Evolutionary conservation across 2,888 invertebrate genomes (phyloP), one percentile per base, ranked within the genome.

Genomic region (Erebia ligea): DNA sequence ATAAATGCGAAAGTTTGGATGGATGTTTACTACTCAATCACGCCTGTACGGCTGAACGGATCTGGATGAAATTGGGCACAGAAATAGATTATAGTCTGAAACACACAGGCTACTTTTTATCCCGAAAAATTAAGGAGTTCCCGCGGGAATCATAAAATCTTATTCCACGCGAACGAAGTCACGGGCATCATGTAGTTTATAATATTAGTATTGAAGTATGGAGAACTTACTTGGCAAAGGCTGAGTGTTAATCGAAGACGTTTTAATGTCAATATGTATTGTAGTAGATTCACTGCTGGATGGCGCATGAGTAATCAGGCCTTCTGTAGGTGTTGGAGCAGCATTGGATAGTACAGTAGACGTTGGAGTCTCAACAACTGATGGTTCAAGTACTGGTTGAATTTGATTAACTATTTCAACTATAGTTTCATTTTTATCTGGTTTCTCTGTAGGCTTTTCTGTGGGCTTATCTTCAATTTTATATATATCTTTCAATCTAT

Each of bases 261-360:
- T 83, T 64, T 87, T 84, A 10, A 90, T 84, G 5, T 76, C 78
- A 8, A 76, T 76, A 21, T 78, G 75, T 4, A 76, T 54, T 61
- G 61, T 80, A 4, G 79, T 72, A 0, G 82, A 58, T 63, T 78
- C 82, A 69, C 76, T 80, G n/a, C 78, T 61, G 0, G 79, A 73
- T 2, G 87, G 84, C 0, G 81, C 81, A 52, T 85, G 82, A 48
- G 79, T 79, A 2, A 84, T 75, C 4, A 92, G 71, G 0, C 89
- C 91, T 17, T 88, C 88, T 1, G 90, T 91, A 0, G 92, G 91
- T n/a, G 91, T 90, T 0, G 92, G 84, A 19, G 74, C 54, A 79
- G 81, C 87, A 71, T 83, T 80, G 2, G 75, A 65, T 4, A 65
- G 65, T 58, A 66, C 70, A 34, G 64, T 66, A 0, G 76, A 73